These are phyloP conservation scores for Scelioninae gen. 2 DNA, from an alignment of 2,888 invertebrate genomes.

Conservation along the genomic window DNA sequence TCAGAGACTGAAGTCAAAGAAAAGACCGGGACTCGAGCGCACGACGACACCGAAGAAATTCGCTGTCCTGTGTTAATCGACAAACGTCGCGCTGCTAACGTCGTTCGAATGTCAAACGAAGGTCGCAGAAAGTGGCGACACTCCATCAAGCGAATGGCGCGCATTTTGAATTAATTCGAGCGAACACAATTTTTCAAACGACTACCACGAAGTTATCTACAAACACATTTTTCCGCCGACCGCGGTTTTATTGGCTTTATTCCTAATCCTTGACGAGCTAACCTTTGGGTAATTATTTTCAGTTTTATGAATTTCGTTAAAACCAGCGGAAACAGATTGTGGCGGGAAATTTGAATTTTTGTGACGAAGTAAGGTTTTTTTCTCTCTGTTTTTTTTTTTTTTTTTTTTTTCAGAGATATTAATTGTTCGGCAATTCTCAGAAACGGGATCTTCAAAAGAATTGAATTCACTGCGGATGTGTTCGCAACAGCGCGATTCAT, in stretches of 20 bases:
- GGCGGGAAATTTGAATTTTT: too few species aligned
- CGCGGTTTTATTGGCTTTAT: too few species aligned
- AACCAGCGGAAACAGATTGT: too few species aligned
- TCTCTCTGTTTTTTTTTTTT: too few species aligned
- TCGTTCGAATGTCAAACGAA: conserved; percentile 71
- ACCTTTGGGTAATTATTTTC: too few species aligned
- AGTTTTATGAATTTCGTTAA: too few species aligned
- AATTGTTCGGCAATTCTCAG: too few species aligned
- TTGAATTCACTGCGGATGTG: background rate
- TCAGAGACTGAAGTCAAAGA: background rate
- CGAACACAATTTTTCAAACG: background rate
- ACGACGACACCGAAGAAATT: conserved; percentile 5
- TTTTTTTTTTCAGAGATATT: too few species aligned
- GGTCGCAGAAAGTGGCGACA: conserved; percentile 71
- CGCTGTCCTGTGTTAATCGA: conserved; percentile 14
- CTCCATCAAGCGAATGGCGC: conserved; percentile 55
- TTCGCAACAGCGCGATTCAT: background rate
- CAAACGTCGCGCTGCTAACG: conserved; percentile 35
- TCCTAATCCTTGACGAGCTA: too few species aligned
- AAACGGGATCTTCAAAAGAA: background rate
- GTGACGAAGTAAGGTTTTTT: too few species aligned
- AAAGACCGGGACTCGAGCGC: conserved; percentile 1
- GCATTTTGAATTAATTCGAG: conserved; percentile 55
- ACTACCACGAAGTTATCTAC: background rate
- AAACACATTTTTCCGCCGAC: background rate